Evolutionary conservation across 2,797 vertebrate genomes (phyloP).

Genomic region (Urocyon cinereoargenteus): DNA sequence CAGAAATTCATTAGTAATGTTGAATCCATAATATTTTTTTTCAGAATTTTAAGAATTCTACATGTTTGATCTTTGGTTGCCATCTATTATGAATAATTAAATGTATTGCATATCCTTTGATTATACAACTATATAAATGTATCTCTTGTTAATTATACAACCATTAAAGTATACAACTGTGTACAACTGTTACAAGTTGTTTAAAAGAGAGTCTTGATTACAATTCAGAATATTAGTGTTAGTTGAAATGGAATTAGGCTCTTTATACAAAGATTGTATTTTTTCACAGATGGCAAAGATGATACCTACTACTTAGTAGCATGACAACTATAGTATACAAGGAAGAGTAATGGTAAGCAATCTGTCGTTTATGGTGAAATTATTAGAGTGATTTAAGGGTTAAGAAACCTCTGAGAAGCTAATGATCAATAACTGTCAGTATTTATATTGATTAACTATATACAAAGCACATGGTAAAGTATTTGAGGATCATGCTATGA

Average conservation of each 20-base stretch:
- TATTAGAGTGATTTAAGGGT: constrained; percentile 69
- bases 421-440: constrained; percentile 71
- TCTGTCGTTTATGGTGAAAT: constrained; percentile 63
- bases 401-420: constrained; percentile 70
- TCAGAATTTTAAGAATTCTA: not conserved
- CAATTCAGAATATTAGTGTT: not conserved
- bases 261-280: constrained; percentile 19
- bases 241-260: constrained; percentile 18
- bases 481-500: constrained; percentile 46
- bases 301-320: constrained; percentile 31
- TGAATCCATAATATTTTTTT: not conserved
- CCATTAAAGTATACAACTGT: no score
- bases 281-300: constrained; percentile 71
- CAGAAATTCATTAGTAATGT: not conserved
- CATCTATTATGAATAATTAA: not conserved
- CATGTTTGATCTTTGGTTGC: not conserved
- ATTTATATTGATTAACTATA: constrained; percentile 76
- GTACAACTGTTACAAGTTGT: not conserved
- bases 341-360: constrained; percentile 68
- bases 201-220: constrained; percentile 57
- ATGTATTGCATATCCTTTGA: not conserved
- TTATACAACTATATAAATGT: not conserved
- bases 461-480: constrained; percentile 64
- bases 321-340: constrained; percentile 20
- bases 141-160: no score